These are phyloP conservation scores for Brachypalpus laphriformis DNA, from an alignment of 2,888 invertebrate species.

Conservation along the genomic window DNA sequence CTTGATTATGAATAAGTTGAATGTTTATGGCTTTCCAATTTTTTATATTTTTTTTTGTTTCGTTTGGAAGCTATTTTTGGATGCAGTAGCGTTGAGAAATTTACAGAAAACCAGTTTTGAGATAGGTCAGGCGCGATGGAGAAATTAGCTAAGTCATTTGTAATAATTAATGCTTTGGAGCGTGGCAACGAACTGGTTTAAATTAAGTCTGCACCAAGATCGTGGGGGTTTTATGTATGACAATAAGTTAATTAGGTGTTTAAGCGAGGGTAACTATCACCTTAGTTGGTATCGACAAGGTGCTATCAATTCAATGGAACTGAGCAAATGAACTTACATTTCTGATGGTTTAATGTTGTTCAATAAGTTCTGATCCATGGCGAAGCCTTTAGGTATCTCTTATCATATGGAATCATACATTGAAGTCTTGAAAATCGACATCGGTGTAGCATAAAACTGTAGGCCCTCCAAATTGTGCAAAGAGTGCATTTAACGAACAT, in stretches of 20 bases:
- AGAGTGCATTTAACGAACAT: no score
- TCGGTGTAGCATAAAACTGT: no score
- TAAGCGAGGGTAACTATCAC: neutral
- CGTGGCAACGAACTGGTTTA: neutral
- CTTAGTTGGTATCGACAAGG: neutral
- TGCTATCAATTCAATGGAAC: neutral
- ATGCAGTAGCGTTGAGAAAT: neutral
- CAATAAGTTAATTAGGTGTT: neutral
- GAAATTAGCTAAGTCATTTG: slow-evolving; percentile 16
- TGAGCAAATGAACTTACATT: neutral
- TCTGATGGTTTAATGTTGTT: no score
- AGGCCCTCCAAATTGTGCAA: no score
- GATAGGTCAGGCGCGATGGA: slow-evolving; percentile 9
- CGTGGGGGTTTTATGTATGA: no score
- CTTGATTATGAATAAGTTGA: neutral
- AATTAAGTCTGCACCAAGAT: slow-evolving; percentile 8
- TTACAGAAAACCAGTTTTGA: slow-evolving; percentile 15
- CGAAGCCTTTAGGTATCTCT: no score
- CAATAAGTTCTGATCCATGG: no score
- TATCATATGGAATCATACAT: no score
- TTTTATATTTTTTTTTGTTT: neutral
- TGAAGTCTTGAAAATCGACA: no score
- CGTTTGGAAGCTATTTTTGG: neutral
- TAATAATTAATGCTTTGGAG: slow-evolving; percentile 19
- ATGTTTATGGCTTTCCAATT: neutral